Base-by-base conservation (phyloP, 2,888 invertebrate genomes). In the Palloptera scutellata region DNA sequence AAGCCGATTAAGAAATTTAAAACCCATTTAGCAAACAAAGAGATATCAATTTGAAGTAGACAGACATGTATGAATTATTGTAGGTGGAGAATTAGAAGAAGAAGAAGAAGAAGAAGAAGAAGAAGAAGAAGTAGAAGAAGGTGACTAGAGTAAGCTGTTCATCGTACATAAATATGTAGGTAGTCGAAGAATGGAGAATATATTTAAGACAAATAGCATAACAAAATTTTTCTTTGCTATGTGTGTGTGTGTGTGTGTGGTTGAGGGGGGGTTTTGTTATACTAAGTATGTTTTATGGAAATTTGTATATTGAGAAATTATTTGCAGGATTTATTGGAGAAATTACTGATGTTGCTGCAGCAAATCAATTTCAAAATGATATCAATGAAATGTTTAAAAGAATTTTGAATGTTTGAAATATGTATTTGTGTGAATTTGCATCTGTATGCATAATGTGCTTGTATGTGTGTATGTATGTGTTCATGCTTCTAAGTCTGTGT, bases 1-100 rank as follows among this genome's bases (percentile, higher is more conserved):
- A 70, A 70, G 68, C 66, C 70, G 70, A 66, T 70, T 74, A 69
- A 66, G 59, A 70, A 67, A 66, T 70, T 58, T 20, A 66, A 70
- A 63, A 62, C 64, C 45, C 19, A 59, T 61, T 51, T 59, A 40
- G 58, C 45, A 55, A 61, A 42, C 55, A 13, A 30, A 64, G 13
- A 68, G 45, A 55, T 41, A 53, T n/a, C 19, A 13, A 45, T 13
- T 13, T 15, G 12, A 15, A 15, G 8, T 13, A 10, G 30, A 51
- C 12, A 51, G 17, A 13, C 17, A 5, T 19, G 20, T 11, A 64
- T 17, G n/a, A n/a, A n/a, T n/a, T n/a, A n/a, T n/a, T n/a, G n/a
- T n/a, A n/a, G n/a, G n/a, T n/a, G n/a, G n/a, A n/a, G n/a, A n/a
- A n/a, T n/a, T n/a, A n/a, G 42, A 17, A 6, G 10, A 9, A 15